Evolutionary conservation across 2,888 invertebrate genomes (phyloP).

Genomic region (Brenthis hecate): DNA sequence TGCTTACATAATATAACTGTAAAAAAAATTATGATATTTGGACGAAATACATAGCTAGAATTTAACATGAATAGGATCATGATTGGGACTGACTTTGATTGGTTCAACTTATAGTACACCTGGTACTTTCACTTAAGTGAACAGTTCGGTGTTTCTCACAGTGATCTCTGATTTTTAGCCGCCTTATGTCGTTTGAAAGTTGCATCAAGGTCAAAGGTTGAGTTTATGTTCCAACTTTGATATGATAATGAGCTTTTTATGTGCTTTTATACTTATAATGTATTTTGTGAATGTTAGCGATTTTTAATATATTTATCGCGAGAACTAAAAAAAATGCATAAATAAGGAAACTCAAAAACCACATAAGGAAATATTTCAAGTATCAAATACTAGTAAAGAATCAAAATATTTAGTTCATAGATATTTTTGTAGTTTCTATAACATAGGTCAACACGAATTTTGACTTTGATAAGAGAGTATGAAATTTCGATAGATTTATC

Average conservation of each 20-base stretch:
- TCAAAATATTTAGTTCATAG: no score
- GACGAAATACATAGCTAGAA: slow-evolving; percentile 5
- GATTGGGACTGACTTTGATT: slow-evolving; percentile 12
- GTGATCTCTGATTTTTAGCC: slow-evolving; percentile 26
- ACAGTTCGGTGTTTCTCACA: slow-evolving; percentile 27
- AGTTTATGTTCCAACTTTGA: neutral
- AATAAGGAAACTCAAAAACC: no score
- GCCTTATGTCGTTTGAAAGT: slow-evolving; percentile 31
- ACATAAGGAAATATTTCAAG: no score
- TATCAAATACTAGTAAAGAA: no score
- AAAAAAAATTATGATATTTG: neutral
- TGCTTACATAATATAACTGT: neutral
- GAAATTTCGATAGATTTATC: no score
- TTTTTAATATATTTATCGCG: no score
- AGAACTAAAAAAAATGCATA: no score
- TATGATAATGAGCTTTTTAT: no score
- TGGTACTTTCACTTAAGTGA: slow-evolving; percentile 34
- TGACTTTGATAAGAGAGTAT: no score
- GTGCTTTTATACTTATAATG: neutral
- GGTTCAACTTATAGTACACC: slow-evolving; percentile 16
- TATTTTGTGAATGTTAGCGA: no score
- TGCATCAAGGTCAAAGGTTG: slow-evolving; percentile 22
- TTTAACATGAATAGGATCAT: slow-evolving; percentile 22
- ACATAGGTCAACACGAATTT: no score
- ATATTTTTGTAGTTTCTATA: no score